phyloP scores from a whole-genome alignment of 1,140 invertebrate genomes.

The Zaprionus tsacasi region DNA sequence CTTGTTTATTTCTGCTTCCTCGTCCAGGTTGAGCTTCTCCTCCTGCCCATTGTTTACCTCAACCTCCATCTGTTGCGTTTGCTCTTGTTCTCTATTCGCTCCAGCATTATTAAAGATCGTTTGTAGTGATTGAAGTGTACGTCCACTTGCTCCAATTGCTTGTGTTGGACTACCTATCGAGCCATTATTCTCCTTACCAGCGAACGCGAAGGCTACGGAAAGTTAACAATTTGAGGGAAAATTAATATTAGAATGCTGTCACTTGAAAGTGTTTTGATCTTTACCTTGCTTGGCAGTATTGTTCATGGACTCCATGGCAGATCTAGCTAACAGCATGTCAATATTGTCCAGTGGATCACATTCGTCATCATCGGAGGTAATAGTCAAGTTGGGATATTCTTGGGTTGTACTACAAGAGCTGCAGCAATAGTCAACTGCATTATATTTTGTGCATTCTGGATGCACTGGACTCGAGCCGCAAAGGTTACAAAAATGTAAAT shows the following conservation, averaged over 20 bases:
- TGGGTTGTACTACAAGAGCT: not conserved
- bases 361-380: not conserved
- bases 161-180: not conserved
- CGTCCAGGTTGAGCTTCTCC: no score
- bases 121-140: not conserved
- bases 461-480: conserved; percentile 62
- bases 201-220: not conserved
- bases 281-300: not conserved
- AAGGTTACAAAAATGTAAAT: conserved; percentile 26
- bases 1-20: not conserved
- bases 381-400: not conserved
- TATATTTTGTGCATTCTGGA: not conserved
- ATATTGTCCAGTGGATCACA: conserved; percentile 11
- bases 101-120: not conserved
- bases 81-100: not conserved
- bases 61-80: not conserved
- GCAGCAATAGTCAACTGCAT: conserved; percentile 24
- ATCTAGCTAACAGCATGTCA: not conserved
- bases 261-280: not conserved
- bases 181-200: not conserved
- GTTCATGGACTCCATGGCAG: not conserved
- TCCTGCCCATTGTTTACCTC: no score
- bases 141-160: not conserved
- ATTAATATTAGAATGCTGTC: not conserved
- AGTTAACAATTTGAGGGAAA: no score